Percentiles rank a stretch among this genome's conserved stretches.
Conservation (phyloP, 2,888 invertebrate species). For the Crioceris asparagi region DNA sequence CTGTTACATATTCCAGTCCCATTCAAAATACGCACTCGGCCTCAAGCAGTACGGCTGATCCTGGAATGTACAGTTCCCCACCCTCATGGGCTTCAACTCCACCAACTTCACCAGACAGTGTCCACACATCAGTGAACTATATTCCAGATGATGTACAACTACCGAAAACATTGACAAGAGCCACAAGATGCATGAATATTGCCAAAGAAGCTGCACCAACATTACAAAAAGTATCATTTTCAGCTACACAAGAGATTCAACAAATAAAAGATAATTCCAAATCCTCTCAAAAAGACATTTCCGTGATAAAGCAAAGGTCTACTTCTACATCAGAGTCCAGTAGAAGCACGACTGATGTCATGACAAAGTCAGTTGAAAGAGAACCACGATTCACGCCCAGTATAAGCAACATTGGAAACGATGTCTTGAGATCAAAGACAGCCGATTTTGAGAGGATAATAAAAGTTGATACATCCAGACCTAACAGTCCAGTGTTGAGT, state of each 20-base stretch:
- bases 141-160: slow-evolving; percentile 38
- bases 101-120: slow-evolving; percentile 46
- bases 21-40: slow-evolving; percentile 39
- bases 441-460: slow-evolving; percentile 55
- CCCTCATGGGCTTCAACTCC: slow-evolving; percentile 50
- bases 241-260: too few relatives aligned
- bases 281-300: slow-evolving; percentile 32
- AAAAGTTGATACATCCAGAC: slow-evolving; percentile 42
- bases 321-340: slow-evolving; percentile 15
- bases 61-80: slow-evolving; percentile 41
- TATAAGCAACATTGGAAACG: slow-evolving; percentile 55
- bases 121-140: slow-evolving; percentile 43
- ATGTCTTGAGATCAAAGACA: slow-evolving; percentile 54
- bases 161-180: background rate
- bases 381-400: slow-evolving; percentile 43
- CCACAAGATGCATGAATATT: background rate
- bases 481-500: slow-evolving; percentile 29
- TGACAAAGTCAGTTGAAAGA: slow-evolving; percentile 16
- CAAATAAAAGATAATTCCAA: slow-evolving; percentile 17
- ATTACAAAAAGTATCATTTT: too few relatives aligned
- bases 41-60: slow-evolving; percentile 34
- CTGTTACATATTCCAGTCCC: slow-evolving; percentile 44
- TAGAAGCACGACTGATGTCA: slow-evolving; percentile 8
- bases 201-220: slow-evolving; percentile 16
- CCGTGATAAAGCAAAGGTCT: slow-evolving; percentile 11